These are phyloP conservation scores for Itoplectis maculator DNA, from an alignment of 2,888 invertebrate genomes.

Conservation along the genomic window DNA sequence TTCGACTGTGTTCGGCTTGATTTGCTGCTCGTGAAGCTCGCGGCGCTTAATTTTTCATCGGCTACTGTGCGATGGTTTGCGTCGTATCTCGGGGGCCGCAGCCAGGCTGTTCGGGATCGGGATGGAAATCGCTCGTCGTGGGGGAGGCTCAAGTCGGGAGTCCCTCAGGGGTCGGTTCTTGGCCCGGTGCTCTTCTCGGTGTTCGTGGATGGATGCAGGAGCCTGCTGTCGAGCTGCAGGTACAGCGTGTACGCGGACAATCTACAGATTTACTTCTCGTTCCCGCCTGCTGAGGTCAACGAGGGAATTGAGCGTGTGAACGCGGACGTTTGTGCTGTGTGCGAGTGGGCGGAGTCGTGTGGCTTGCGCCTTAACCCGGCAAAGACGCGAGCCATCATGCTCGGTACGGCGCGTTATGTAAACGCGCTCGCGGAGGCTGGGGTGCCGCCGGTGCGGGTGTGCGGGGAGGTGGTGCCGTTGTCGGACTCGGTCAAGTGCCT, in stretches of 20 bases:
- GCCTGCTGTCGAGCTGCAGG: background rate
- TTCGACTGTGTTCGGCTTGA: background rate
- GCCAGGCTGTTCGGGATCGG: background rate
- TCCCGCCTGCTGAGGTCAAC: background rate
- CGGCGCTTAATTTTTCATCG: background rate
- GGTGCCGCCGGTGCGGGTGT: background rate
- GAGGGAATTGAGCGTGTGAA: background rate
- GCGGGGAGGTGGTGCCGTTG: background rate
- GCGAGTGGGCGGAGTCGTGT: background rate
- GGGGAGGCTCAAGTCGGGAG: background rate
- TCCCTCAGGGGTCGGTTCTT: background rate
- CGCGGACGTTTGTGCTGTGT: background rate
- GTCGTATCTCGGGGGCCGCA: background rate
- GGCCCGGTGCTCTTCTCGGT: background rate
- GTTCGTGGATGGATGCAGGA: background rate
- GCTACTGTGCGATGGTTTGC: background rate
- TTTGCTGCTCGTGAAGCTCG: background rate
- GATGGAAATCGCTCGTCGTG: background rate
- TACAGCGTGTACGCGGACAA: slow-evolving; percentile 3
- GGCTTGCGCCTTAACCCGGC: slow-evolving; percentile 12
- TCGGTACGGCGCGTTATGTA: slow-evolving; percentile 14
- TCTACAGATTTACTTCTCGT: background rate
- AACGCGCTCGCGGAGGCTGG: background rate
- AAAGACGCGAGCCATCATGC: slow-evolving; percentile 26
- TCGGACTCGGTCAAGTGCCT: background rate